Base-by-base conservation (phyloP, 2,113 vertebrate genomes). In the Clarias gariepinus region DNA sequence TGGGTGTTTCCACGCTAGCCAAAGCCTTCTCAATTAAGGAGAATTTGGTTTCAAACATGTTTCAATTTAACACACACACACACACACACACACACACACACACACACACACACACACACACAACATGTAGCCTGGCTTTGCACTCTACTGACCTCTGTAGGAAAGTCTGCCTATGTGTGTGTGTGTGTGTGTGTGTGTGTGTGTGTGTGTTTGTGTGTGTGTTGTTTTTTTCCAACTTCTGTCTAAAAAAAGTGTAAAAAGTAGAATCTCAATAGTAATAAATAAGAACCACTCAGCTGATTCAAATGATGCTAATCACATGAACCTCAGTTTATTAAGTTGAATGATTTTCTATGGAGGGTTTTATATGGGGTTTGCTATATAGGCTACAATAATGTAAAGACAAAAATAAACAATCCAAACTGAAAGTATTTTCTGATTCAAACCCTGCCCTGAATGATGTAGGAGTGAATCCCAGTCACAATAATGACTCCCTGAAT, bases 71-170 rank as follows among this genome's bases (percentile, higher is more conserved):
- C 9, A 71, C 68, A 36, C 5, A 71, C 30, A 41, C 19, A 47
- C 41, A 13, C 36, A 23, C 71, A 74, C 71, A 52, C 71, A 47
- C 73, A 52, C 71, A 74, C 69, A 41, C 66, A 69, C 66, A 66
- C 64, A 68, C 66, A 68, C 66, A 68, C 66, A 41, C 68, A 36
- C 69, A 3, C 30, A 10, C 69, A 21, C 33, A 68, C 66, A 68
- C 66, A 15, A 12, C 5, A n/a, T 5, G 23, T 68, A 30, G 30
- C 30, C 16, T 3, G 30, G 18, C 19, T 47, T 74, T 74, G 71
- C 71, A 73, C 69, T 73, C 33, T 73, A 12, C 71, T 74, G 71
- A 74, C 71, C 71, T 74, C 71, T 74, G 4, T 47, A 12, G 21
- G 71, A 74, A 74, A 47, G 41, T 77, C 6, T 55, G 69, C 21